These are phyloP conservation scores for Pardalotus punctatus DNA, from an alignment of 2,113 vertebrate genomes.

Conservation along the genomic window DNA sequence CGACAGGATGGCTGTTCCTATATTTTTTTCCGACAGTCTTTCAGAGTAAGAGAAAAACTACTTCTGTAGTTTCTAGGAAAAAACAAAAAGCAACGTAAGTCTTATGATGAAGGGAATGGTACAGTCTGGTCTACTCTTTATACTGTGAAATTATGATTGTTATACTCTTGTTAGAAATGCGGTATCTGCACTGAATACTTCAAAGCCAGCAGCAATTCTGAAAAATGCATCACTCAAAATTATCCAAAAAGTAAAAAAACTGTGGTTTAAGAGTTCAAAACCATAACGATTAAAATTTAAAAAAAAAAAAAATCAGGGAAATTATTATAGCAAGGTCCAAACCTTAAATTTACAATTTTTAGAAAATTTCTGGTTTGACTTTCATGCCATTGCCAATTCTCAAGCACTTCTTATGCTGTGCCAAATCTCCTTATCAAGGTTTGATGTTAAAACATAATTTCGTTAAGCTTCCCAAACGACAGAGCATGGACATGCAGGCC, in stretches of 20 bases:
- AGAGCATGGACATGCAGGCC: accelerated
- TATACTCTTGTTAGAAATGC: neutral
- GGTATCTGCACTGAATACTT: neutral
- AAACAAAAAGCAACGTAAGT: neutral
- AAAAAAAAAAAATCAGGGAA: neutral
- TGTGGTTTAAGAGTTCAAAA: neutral
- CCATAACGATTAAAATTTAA: accelerated
- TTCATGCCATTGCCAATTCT: neutral
- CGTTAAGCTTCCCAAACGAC: neutral
- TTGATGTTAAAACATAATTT: neutral
- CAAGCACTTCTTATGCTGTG: neutral
- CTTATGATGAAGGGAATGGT: neutral
- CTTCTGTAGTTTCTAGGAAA: neutral
- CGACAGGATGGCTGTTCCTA: neutral
- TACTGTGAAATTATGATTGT: neutral
- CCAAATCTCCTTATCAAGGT: neutral
- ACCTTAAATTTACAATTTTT: neutral
- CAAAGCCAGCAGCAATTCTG: neutral
- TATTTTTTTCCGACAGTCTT: neutral
- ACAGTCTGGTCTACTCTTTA: neutral
- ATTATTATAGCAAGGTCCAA: neutral
- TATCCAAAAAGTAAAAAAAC: neutral
- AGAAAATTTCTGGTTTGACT: neutral
- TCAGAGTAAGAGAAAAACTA: neutral
- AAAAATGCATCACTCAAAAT: neutral